Evolutionary conservation across 2,888 invertebrate species (phyloP).

Genomic region (Idaea aversata): DNA sequence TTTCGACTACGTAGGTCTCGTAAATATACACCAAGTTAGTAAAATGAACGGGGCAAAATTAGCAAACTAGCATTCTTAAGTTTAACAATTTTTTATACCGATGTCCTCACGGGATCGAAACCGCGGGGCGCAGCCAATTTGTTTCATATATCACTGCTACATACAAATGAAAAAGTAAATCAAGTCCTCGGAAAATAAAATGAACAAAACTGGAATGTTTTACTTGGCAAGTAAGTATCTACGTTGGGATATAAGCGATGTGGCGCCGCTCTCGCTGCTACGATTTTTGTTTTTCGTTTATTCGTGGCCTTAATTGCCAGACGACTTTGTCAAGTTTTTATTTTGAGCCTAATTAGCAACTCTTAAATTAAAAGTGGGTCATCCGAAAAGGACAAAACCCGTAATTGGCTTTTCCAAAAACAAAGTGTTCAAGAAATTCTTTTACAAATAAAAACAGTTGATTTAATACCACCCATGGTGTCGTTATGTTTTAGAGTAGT

Average conservation of each 20-base stretch:
- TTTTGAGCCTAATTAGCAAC: not conserved
- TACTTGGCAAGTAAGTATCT: constrained; percentile 35
- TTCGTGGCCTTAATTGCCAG: constrained; percentile 34
- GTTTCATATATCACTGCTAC: constrained; percentile 10
- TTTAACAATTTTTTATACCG: not conserved
- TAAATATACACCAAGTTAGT: too few species aligned
- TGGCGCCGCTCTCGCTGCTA: constrained; percentile 25
- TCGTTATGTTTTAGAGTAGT: too few species aligned
- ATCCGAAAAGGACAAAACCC: too few species aligned
- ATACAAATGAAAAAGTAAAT: constrained; percentile 24
- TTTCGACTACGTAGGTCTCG: too few species aligned
- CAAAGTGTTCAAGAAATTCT: too few species aligned
- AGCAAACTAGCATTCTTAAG: too few species aligned
- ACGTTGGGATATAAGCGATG: constrained; percentile 23
- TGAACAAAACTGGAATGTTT: constrained; percentile 36
- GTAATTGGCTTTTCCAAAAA: too few species aligned
- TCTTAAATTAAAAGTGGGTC: constrained; percentile 12
- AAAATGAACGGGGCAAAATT: too few species aligned
- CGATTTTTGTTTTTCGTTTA: constrained; percentile 34
- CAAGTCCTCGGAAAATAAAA: constrained; percentile 26
- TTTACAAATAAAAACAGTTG: too few species aligned
- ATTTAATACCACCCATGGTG: too few species aligned
- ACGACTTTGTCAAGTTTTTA: constrained; percentile 17
- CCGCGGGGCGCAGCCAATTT: not conserved
- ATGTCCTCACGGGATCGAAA: not conserved